A percentile compares a stretch with the other conserved stretches of the same genome.
Evolutionary conservation across 2,113 vertebrate genomes (phyloP).

Genomic region (Sorex fumeus): DNA sequence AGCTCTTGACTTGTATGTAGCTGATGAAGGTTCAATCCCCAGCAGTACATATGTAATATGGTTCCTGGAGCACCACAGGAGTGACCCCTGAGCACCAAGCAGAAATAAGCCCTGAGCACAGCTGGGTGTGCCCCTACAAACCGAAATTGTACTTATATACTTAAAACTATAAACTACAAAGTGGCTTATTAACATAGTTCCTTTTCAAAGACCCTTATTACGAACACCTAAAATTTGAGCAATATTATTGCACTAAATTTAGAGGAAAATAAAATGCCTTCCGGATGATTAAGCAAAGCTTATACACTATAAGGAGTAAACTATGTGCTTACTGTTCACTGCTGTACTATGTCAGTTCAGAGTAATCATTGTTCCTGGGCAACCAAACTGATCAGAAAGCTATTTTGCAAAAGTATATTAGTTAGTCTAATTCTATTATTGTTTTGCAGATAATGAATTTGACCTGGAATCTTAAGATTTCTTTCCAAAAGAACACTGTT

Average conservation of each 20-base stretch:
- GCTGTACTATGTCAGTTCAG: background rate
- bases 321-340: constrained; percentile 2
- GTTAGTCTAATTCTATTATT: background rate
- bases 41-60: too few species aligned
- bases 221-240: constrained; percentile 15
- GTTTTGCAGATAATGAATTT: constrained; percentile 10
- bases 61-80: too few species aligned
- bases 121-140: too few species aligned
- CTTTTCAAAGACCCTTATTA: background rate
- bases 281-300: constrained; percentile 9
- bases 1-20: too few species aligned
- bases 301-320: background rate
- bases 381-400: constrained; percentile 25
- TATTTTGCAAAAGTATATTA: background rate
- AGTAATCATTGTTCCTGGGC: constrained; percentile 28
- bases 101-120: too few species aligned
- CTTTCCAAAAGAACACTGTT: constrained; percentile 28
- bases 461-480: background rate
- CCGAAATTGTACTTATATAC: background rate
- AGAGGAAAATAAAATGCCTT: constrained; percentile 40
- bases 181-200: background rate
- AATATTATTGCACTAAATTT: constrained; percentile 23
- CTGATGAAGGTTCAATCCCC: too few species aligned
- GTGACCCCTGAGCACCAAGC: too few species aligned
- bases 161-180: background rate